phyloP scores from a whole-genome alignment of 2,113 vertebrate genomes.

The Antechinus flavipes region DNA sequence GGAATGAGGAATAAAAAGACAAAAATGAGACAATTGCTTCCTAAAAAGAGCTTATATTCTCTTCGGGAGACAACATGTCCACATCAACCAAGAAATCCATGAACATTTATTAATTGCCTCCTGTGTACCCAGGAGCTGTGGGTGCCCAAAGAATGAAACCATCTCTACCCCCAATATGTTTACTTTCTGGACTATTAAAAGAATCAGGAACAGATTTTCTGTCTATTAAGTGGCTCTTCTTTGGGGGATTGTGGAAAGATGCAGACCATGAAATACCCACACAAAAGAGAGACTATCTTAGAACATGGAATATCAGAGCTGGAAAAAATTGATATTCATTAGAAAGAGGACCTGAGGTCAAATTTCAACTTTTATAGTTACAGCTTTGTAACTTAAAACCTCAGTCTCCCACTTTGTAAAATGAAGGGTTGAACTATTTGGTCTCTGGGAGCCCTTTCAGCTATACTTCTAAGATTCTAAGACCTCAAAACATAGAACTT shows the following conservation, averaged over 20 bases:
- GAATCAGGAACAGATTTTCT: background rate
- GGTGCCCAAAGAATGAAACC: too few relatives aligned
- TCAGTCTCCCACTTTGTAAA: background rate
- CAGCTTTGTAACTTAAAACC: background rate
- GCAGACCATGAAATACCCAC: background rate
- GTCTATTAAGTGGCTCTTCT: background rate
- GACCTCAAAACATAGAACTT: background rate
- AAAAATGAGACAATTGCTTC: background rate
- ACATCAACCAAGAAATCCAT: background rate
- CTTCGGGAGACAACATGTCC: background rate
- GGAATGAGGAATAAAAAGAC: background rate
- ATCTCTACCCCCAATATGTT: background rate
- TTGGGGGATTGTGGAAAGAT: background rate
- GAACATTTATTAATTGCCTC: background rate
- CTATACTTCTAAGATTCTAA: background rate
- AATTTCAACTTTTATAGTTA: background rate
- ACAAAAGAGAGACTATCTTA: background rate
- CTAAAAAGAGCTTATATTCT: background rate
- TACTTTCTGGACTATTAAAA: background rate
- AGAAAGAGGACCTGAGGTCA: background rate
- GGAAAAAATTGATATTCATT: background rate
- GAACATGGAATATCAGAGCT: background rate
- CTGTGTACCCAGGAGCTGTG: background rate
- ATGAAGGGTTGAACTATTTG: background rate
- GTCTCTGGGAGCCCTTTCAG: background rate